A percentile compares a stretch with the other conserved stretches of the same genome.
Conservation (phyloP, 2,888 invertebrate species). For the Escarpia spicata region DNA sequence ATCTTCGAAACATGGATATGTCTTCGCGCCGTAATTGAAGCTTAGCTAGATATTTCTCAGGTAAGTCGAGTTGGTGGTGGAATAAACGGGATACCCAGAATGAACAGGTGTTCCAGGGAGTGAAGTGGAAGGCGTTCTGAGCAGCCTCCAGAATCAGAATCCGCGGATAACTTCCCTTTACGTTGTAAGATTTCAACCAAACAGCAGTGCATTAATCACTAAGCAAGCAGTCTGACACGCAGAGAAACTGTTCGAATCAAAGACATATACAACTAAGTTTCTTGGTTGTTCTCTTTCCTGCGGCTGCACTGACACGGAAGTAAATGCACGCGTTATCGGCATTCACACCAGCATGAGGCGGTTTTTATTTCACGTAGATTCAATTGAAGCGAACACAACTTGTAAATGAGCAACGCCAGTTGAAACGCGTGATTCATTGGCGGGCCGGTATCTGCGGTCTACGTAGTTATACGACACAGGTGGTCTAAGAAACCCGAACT, state of each 20-base stretch:
- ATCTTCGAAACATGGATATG: no score
- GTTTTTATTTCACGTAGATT: not conserved
- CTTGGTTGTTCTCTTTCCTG: not conserved
- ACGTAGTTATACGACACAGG: not conserved
- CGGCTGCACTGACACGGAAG: not conserved
- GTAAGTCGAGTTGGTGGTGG: no score
- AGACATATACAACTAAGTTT: not conserved
- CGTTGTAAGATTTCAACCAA: not conserved
- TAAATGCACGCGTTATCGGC: not conserved
- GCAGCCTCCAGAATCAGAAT: not conserved
- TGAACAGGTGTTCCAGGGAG: no score
- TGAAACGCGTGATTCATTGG: not conserved
- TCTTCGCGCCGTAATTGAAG: no score
- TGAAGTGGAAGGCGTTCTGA: no score
- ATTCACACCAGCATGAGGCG: conserved; percentile 5
- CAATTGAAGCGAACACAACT: not conserved
- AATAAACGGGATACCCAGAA: no score
- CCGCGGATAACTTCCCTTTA: not conserved
- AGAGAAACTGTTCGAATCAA: not conserved
- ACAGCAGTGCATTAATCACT: not conserved
- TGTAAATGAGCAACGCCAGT: not conserved
- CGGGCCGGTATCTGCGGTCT: not conserved
- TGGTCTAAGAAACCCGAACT: not conserved
- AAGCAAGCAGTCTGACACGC: not conserved
- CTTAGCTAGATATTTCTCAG: no score